These are phyloP conservation scores for Madoqua kirkii DNA, from an alignment of 2,113 vertebrate species.

Conservation along the genomic window DNA sequence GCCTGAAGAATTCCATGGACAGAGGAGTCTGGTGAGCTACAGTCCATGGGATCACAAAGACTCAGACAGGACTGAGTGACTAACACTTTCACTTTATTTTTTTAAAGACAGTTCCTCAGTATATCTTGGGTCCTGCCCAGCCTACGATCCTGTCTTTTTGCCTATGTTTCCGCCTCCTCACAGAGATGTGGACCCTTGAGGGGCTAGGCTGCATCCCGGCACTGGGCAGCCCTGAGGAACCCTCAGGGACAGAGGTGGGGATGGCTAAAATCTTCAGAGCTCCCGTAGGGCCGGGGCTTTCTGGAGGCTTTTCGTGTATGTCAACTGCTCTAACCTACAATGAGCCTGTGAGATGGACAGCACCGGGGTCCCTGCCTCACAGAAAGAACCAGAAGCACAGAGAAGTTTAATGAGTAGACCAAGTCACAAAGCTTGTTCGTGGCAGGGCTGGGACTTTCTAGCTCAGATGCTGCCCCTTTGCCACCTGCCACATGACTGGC, in stretches of 20 bases:
- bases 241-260: background rate
- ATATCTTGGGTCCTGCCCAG: background rate
- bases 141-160: background rate
- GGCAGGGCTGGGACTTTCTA: background rate
- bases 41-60: background rate
- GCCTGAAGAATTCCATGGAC: background rate
- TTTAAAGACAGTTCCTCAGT: background rate
- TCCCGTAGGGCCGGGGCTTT: background rate
- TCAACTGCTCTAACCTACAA: background rate
- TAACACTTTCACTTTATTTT: background rate
- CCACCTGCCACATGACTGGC: too few relatives aligned
- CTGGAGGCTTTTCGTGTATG: accelerated
- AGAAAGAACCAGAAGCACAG: background rate
- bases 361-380: background rate
- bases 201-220: background rate
- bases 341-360: too few relatives aligned
- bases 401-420: background rate
- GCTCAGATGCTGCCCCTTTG: background rate
- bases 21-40: background rate
- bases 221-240: background rate
- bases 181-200: background rate
- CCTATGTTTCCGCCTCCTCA: background rate
- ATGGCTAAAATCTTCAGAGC: background rate
- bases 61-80: background rate
- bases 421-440: background rate